Base-by-base conservation (phyloP, 2,888 invertebrate genomes). In the Mayetiola destructor region DNA sequence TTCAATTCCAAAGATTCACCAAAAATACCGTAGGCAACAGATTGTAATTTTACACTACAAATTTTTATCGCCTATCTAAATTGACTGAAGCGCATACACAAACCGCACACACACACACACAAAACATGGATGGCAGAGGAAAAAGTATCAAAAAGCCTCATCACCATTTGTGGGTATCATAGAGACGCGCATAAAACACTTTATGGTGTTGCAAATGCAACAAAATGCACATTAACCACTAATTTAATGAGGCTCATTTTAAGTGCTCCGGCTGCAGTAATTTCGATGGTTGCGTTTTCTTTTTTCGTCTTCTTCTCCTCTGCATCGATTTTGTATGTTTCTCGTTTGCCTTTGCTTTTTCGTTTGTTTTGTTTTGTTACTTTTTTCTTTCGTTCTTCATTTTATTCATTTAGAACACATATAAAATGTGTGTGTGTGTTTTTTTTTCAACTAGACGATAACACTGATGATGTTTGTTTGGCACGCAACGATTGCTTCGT, bases 211-310 rank as follows among this genome's bases (percentile, higher is more conserved):
- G 48, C 48, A 27, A 48, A 48, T 48, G 48, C 48, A 48, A 48
- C 48, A 48, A 48, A 48, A 23, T 48, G 23, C 48, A 48, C 27
- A 48, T 48, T 48, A 48, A 48, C 48, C 48, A 48, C 27, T 48
- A 48, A 48, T 27, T 48, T 48, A 48, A 48, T 48, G 48, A 48
- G 48, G 48, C 48, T 48, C 48, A 27, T 27, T 48, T 40, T 48
- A 48, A 27, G 48, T 48, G 48, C 48, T 48, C n/a, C n/a, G n/a
- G n/a, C n/a, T n/a, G n/a, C n/a, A n/a, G n/a, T n/a, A n/a, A n/a
- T n/a, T 48, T n/a, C 48, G 27, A 48, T 27, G 48, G 48, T 5
- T n/a, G n/a, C n/a, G n/a, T n/a, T n/a, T n/a, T n/a, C n/a, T n/a
- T n/a, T n/a, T n/a, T n/a, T n/a, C n/a, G n/a, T n/a, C n/a, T n/a